These are phyloP conservation scores for Calcarius lapponicus DNA, from an alignment of 2,797 vertebrate species.

Conservation along the genomic window DNA sequence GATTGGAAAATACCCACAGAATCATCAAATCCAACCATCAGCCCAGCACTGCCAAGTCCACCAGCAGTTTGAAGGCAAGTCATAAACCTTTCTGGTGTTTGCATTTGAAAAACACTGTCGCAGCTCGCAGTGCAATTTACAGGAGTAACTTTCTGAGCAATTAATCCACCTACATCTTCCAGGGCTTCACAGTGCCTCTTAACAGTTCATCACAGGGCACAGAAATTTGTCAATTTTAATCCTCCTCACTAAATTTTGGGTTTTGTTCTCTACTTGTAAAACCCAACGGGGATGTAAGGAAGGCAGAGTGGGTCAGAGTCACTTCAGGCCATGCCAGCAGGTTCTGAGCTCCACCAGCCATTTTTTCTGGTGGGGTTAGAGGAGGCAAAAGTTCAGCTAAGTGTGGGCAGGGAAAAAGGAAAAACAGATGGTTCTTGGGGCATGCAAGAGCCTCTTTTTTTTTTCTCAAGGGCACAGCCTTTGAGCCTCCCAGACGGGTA, in stretches of 20 bases:
- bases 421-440: slow-evolving; percentile 23
- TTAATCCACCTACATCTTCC: slow-evolving; percentile 23
- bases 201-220: neutral
- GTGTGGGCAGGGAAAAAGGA: slow-evolving; percentile 3
- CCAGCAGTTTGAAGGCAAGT: neutral
- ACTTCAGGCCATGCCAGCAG: neutral
- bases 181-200: neutral
- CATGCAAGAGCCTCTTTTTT: neutral
- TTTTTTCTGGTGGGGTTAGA: neutral
- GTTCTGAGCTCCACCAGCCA: neutral
- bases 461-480: slow-evolving; percentile 32
- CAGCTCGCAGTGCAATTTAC: neutral
- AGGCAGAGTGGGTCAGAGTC: neutral
- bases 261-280: neutral
- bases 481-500: slow-evolving; percentile 26
- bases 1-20: neutral
- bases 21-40: neutral
- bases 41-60: neutral
- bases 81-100: neutral
- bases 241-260: neutral
- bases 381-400: neutral
- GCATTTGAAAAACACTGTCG: neutral
- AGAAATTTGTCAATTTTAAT: neutral
- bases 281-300: fast-evolving
- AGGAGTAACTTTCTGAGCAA: slow-evolving; percentile 14